Base-by-base conservation (phyloP, 2,797 vertebrate genomes). In the Darevskia mixta region DNA sequence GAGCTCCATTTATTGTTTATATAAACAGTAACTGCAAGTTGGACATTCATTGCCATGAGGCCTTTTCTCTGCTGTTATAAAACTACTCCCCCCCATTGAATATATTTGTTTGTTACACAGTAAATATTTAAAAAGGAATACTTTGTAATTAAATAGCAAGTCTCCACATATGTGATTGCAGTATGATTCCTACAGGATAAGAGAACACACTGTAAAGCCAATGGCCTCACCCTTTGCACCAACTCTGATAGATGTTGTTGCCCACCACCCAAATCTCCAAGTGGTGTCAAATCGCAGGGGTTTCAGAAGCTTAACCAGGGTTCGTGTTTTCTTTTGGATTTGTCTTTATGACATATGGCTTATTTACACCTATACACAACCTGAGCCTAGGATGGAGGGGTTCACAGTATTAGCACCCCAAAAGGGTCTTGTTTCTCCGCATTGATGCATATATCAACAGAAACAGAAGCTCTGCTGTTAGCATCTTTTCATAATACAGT, bases 21-120 rank as follows among this genome's bases (percentile, higher is more conserved):
- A 76, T 82, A 20, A 87, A n/a, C 23, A 73, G 35, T 87, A 5
- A 13, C 58, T 35, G 38, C 82, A 87, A 87, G 66, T 75, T 29
- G 17, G 43, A 83, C 72, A n/a, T 83, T 87, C 49, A 87, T 77
- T 87, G 73, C 83, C 82, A 77, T 18, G 43, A 77, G n/a, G 32
- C 73, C 8, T 67, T 4, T 64, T 66, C 61, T 45, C 72, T 67
- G 79, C n/a, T 82, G 17, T 67, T 83, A 83, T 69, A 78, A 83
- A 77, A 49, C 43, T 41, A 29, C 72, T 8, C 15, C 71, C 35
- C 13, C 32, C 32, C 20, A 17, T 18, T 73, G 32, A 64, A 64
- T 64, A 64, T 6, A 64, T 35, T 73, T 25, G 20, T 17, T 77
- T 69, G 73, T 43, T 76, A 43, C n/a, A 76, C 61, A 64, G 8